These are phyloP conservation scores for Tipula vernalis DNA, from an alignment of 2,888 invertebrate species.

Conservation along the genomic window DNA sequence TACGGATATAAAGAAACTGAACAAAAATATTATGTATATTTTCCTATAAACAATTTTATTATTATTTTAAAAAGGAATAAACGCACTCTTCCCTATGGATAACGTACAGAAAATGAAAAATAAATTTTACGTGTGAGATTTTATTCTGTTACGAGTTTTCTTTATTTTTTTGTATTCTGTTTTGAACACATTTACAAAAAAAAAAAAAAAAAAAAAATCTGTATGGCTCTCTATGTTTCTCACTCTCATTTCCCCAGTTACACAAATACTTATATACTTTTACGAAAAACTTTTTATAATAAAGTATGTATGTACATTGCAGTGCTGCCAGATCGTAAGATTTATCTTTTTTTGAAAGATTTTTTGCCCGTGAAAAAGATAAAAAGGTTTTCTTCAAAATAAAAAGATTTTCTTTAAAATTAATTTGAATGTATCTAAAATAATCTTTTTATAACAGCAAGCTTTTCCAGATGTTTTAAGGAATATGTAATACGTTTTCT, in stretches of 20 bases:
- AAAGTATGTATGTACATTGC: no score
- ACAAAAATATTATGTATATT: background rate
- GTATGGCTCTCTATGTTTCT: background rate
- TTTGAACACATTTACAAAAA: background rate
- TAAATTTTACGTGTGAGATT: background rate
- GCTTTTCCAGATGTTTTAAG: no score
- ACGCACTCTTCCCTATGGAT: background rate
- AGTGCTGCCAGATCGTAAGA: no score
- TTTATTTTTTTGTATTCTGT: background rate
- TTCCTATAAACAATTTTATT: background rate
- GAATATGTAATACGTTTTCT: no score
- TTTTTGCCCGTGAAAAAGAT: no score
- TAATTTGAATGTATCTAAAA: no score
- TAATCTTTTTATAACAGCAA: no score
- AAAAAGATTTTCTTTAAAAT: no score
- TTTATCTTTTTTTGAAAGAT: no score
- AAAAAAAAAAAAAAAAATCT: background rate
- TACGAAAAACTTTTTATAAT: no score
- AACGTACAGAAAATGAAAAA: background rate
- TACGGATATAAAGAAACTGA: background rate
- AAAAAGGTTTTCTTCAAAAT: no score
- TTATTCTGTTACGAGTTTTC: background rate
- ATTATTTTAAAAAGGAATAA: background rate
- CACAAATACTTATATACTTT: no score
- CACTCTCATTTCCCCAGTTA: background rate